A percentile compares a stretch with the other conserved stretches of the same genome.
Conservation (phyloP, 2,888 invertebrate genomes). For the Yponomeuta plumbellus region DNA sequence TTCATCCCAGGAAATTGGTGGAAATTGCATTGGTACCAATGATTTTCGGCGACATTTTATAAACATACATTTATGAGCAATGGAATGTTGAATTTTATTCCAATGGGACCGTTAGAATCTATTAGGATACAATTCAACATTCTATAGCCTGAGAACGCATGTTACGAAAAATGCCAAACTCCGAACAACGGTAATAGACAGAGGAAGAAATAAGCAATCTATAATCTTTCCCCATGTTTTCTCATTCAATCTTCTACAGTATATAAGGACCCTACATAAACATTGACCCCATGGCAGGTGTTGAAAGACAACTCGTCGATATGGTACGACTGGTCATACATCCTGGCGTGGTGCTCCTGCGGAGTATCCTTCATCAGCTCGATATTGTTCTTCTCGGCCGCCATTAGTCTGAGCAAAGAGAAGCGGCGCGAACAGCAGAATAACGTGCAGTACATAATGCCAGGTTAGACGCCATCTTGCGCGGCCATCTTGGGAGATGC, state of each 20-base stretch:
- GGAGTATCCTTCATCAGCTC: conserved; percentile 84
- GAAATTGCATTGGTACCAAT: too few species aligned
- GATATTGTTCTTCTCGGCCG: conserved; percentile 86
- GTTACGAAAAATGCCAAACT: too few species aligned
- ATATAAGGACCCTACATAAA: conserved; percentile 84
- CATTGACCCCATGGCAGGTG: conserved; percentile 70
- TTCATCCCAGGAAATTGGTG: too few species aligned
- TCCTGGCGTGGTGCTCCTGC: conserved; percentile 89
- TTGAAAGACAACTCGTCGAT: conserved; percentile 83
- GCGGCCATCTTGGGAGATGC: conserved; percentile 40
- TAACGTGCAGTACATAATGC: conserved; percentile 93
- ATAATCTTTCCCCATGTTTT: too few species aligned
- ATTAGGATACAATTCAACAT: too few species aligned
- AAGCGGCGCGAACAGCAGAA: conserved; percentile 83
- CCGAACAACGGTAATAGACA: too few species aligned
- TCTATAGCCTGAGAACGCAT: too few species aligned
- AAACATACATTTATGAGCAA: too few species aligned
- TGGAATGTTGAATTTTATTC: too few species aligned
- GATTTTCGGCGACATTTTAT: too few species aligned
- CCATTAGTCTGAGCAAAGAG: conserved; percentile 86
- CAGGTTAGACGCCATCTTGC: conserved; percentile 77
- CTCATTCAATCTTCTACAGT: not conserved
- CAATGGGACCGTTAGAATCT: too few species aligned
- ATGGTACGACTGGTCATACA: conserved; percentile 91
- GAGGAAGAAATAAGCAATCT: too few species aligned